Conservation (phyloP, 2,797 vertebrate species). For the Mionectes olivaceus region DNA sequence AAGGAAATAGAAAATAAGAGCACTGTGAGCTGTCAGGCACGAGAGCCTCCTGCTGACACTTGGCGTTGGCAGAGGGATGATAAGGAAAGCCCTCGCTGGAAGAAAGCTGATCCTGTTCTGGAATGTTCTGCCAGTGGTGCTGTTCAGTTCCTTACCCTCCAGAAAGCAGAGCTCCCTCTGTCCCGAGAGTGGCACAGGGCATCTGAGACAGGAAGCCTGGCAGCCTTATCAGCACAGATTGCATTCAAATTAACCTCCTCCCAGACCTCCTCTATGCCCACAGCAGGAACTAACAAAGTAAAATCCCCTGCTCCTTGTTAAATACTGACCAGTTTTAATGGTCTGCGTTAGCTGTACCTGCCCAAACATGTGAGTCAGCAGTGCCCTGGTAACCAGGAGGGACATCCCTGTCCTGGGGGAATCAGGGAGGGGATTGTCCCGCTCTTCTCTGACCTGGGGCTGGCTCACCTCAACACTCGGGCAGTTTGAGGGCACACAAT, state of each 20-base stretch:
- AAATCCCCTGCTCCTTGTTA: not conserved
- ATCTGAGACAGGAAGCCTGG: accelerated
- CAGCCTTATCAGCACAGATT: not conserved
- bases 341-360: not conserved
- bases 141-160: not conserved
- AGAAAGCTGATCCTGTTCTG: not conserved
- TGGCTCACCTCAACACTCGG: not conserved
- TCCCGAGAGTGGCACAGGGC: not conserved
- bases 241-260: not conserved
- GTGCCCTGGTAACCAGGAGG: not conserved
- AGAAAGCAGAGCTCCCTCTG: not conserved
- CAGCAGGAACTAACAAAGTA: not conserved
- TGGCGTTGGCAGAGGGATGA: not conserved
- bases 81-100: not conserved
- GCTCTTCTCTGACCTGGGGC: not conserved
- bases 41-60: not conserved
- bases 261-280: not conserved
- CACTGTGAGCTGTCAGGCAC: not conserved
- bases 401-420: not conserved
- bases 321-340: not conserved
- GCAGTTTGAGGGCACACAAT: not conserved
- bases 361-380: not conserved
- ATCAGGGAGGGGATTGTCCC: not conserved
- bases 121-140: not conserved
- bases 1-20: not conserved